Conservation (phyloP, 1,140 invertebrate genomes). For the Thalassaphorura encarpata region DNA sequence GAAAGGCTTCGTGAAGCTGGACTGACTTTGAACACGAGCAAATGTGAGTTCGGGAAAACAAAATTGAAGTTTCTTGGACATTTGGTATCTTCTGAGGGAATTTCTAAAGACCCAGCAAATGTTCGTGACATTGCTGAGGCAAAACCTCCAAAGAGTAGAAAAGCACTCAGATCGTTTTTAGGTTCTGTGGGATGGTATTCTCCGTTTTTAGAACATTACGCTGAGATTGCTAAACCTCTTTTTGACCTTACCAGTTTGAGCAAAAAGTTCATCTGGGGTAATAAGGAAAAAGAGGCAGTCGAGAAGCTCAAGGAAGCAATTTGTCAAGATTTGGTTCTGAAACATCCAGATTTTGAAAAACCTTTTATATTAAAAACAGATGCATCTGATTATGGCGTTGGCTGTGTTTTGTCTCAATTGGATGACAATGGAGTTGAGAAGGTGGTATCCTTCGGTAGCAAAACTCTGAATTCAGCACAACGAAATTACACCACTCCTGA, state of each 20-base stretch:
- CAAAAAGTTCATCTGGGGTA: slow-evolving; percentile 7
- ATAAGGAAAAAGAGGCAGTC: neutral
- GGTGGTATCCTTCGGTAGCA: slow-evolving; percentile 38
- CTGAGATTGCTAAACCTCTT: slow-evolving; percentile 32
- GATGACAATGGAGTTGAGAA: slow-evolving; percentile 19
- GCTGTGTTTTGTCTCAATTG: neutral
- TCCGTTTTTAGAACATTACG: slow-evolving; percentile 34
- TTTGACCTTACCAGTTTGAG: slow-evolving; percentile 21
- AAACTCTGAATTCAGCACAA: slow-evolving; percentile 38
- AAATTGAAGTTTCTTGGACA: slow-evolving; percentile 36
- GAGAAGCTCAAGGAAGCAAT: slow-evolving; percentile 9
- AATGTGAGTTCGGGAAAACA: slow-evolving; percentile 34
- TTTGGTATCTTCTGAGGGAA: slow-evolving; percentile 34
- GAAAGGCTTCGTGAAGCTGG: slow-evolving; percentile 11
- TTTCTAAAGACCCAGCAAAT: slow-evolving; percentile 35
- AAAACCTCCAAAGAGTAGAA: slow-evolving; percentile 31
- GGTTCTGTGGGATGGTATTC: slow-evolving; percentile 35
- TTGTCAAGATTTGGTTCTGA: slow-evolving; percentile 6
- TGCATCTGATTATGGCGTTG: slow-evolving; percentile 1
- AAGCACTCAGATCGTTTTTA: slow-evolving; percentile 33
- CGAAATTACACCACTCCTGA: slow-evolving; percentile 40
- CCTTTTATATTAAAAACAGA: slow-evolving; percentile 3
- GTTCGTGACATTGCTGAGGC: slow-evolving; percentile 34
- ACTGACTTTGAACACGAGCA: slow-evolving; percentile 24
- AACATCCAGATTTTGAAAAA: slow-evolving; percentile 31